Evolutionary conservation across 2,888 invertebrate species (phyloP), one percentile per base, ranked within the genome.

Genomic region (Mactromeris polynyma): DNA sequence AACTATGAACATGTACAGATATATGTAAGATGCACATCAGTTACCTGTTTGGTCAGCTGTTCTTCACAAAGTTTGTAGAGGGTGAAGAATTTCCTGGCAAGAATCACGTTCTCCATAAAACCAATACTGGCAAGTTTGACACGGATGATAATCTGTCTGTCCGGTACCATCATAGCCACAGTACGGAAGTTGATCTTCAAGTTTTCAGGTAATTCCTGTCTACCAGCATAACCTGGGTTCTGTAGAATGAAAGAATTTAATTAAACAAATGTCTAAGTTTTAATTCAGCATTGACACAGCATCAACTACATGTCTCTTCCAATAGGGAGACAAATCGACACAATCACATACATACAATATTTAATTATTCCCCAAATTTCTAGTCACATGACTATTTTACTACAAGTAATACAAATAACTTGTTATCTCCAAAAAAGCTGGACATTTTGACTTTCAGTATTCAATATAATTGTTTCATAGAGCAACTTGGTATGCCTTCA

Each of bases 91-190:
- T 97, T 97, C 38, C 96, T 93, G 36, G 97, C 96, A 77, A 97
- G 93, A 9, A 96, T 92, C 46, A 97, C 94, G 93, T 97, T 97
- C 85, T 97, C 96, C 21, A 96, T 95, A 94, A 97, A 97, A 89
- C 97, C 97, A 64, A 96, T 96, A 91, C 96, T 95, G 89, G 97
- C 97, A 86, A 97, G 94, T 91, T 97, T 97, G 54, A 97, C 97
- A 86, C 97, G 96, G 89, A 97, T 97, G 92, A 97, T 97, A 90
- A 97, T 97, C 93, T 97, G 96, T 54, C 97, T 89, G 91, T 97
- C 97, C 0, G 97, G 97, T 7, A 97, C 97, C 97, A 97, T 97
- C 97, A 97, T 97, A 87, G 97, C 97, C 54, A 97, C 97, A 9
- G 96, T 96, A 84, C 96, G 94, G 95, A 97, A 97, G 93, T 97